A percentile compares a stretch with the other conserved stretches of the same genome.
These are phyloP conservation scores for Sorex araneus DNA, from an alignment of 2,113 vertebrate species.

Conservation along the genomic window DNA sequence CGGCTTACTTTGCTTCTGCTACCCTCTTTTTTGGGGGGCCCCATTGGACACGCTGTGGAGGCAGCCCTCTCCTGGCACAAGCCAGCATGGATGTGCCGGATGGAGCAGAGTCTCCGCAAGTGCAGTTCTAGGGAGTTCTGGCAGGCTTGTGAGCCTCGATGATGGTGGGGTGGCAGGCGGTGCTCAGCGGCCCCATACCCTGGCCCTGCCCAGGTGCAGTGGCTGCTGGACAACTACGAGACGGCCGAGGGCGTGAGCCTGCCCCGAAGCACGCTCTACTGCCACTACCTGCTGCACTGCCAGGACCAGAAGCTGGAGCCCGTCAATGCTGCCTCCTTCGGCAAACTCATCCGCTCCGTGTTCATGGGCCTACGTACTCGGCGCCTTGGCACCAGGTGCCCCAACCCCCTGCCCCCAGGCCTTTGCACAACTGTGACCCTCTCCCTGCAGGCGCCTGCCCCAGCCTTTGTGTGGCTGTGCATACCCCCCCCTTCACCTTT, in stretches of 20 bases:
- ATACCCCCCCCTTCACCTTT: background rate
- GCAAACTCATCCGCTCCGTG: conserved; percentile 96
- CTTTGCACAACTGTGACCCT: background rate
- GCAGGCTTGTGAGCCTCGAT: background rate
- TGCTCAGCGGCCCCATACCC: too few relatives aligned
- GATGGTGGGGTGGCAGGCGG: background rate
- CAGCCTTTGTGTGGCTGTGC: too few relatives aligned
- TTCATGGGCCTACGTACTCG: conserved; percentile 95
- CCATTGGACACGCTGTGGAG: too few relatives aligned
- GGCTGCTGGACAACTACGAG: conserved; percentile 96
- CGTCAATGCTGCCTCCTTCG: conserved; percentile 95
- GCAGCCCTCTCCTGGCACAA: too few relatives aligned
- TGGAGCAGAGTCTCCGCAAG: too few relatives aligned
- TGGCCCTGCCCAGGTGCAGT: conserved; percentile 91
- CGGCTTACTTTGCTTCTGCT: too few relatives aligned
- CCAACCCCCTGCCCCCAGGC: background rate
- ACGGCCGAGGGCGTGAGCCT: conserved; percentile 96
- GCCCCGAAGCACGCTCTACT: conserved; percentile 95
- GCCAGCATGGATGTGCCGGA: too few relatives aligned
- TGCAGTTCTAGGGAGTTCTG: too few relatives aligned
- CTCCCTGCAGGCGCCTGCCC: too few relatives aligned
- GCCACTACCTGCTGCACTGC: conserved; percentile 96
- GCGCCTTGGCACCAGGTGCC: conserved; percentile 93
- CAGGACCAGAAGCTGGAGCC: conserved; percentile 97
- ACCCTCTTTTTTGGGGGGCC: too few relatives aligned